Conservation (phyloP, 2,888 invertebrate species). For the Idaea dimidiata region DNA sequence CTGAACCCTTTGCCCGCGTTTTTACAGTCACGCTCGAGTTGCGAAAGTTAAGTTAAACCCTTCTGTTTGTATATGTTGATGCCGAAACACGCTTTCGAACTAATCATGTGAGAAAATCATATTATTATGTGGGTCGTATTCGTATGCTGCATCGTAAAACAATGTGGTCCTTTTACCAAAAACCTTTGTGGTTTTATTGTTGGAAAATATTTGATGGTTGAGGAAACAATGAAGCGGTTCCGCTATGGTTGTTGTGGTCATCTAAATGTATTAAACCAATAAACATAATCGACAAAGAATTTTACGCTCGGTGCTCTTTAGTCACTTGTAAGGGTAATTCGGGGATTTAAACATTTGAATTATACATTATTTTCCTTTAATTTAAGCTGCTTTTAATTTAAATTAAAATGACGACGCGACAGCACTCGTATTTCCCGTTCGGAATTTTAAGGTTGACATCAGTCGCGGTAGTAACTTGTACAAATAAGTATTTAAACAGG, state of each 20-base stretch:
- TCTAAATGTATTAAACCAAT: slow-evolving; percentile 26
- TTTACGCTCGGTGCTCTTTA: slow-evolving; percentile 16
- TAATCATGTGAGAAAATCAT: slow-evolving; percentile 34
- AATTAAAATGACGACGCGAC: slow-evolving; percentile 22
- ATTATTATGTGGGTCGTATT: slow-evolving; percentile 25
- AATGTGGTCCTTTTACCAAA: slow-evolving; percentile 29
- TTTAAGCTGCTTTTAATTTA: slow-evolving; percentile 12
- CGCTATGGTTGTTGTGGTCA: slow-evolving; percentile 21
- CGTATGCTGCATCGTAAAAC: slow-evolving; percentile 31
- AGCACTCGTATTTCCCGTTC: slow-evolving; percentile 26
- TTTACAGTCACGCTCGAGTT: slow-evolving; percentile 48
- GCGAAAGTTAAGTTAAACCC: slow-evolving; percentile 56
- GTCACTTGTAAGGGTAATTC: slow-evolving; percentile 6
- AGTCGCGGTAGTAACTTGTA: slow-evolving; percentile 32
- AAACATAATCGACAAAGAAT: slow-evolving; percentile 15
- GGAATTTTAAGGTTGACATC: slow-evolving; percentile 28
- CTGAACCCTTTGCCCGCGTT: slow-evolving; percentile 58
- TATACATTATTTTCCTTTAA: slow-evolving; percentile 4
- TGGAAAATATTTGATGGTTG: slow-evolving; percentile 29
- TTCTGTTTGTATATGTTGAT: slow-evolving; percentile 63
- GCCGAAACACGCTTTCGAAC: slow-evolving; percentile 28
- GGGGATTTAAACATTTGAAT: slow-evolving; percentile 11
- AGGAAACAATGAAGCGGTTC: slow-evolving; percentile 27
- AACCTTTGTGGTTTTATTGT: slow-evolving; percentile 29
- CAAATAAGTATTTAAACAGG: slow-evolving; percentile 43